Evolutionary conservation across 2,888 invertebrate species (phyloP).

Genomic region (Lasioglossum villosulum): DNA sequence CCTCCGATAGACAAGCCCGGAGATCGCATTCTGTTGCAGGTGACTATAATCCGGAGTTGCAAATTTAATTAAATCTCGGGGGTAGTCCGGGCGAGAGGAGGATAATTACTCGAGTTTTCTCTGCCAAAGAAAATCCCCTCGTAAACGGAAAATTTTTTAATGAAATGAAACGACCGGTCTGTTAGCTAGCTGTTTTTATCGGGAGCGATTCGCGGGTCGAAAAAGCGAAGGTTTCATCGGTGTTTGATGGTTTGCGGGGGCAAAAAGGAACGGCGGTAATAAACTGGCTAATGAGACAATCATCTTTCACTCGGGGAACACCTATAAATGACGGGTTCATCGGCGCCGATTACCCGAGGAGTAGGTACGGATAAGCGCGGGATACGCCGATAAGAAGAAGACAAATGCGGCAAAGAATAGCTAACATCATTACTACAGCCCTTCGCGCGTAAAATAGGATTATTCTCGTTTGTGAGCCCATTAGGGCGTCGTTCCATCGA

Average conservation of each 20-base stretch:
- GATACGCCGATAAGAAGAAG: slow-evolving; percentile 19
- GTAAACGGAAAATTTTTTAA: slow-evolving; percentile 21
- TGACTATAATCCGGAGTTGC: background rate
- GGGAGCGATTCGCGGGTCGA: background rate
- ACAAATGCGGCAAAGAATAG: slow-evolving; percentile 54
- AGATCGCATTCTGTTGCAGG: background rate
- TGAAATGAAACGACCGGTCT: background rate
- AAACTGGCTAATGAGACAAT: slow-evolving; percentile 2
- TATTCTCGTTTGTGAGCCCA: slow-evolving; percentile 71
- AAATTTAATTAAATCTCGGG: slow-evolving; percentile 42
- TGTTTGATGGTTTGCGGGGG: background rate
- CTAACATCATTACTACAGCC: slow-evolving; percentile 65
- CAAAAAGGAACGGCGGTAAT: background rate
- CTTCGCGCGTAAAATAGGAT: slow-evolving; percentile 74
- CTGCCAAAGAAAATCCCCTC: background rate
- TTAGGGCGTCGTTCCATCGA: slow-evolving; percentile 60
- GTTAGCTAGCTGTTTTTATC: too few species aligned
- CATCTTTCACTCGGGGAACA: background rate
- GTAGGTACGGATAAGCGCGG: background rate
- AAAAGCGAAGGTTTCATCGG: background rate
- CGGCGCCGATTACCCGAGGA: slow-evolving; percentile 12
- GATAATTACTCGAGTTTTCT: slow-evolving; percentile 13
- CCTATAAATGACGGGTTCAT: slow-evolving; percentile 14
- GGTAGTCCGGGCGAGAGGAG: background rate
- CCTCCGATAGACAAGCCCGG: background rate